Conservation (phyloP, 2,797 vertebrate genomes). For the Pygocentrus nattereri region DNA sequence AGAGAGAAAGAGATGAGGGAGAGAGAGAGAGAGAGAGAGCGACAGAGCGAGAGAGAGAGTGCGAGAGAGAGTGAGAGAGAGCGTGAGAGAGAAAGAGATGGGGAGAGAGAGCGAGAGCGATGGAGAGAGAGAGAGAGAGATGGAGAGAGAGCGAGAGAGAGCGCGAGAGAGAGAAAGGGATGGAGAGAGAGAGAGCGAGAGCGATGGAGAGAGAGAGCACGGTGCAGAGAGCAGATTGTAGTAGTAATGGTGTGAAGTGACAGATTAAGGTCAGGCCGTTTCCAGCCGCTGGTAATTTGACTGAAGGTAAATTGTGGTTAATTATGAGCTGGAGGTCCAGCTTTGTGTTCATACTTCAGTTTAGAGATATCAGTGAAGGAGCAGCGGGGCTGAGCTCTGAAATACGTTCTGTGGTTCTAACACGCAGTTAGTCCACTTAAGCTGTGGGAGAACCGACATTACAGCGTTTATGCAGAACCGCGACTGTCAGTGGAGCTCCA, state of each 20-base stretch:
- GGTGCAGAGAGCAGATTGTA: neutral
- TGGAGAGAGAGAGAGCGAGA: too few relatives aligned
- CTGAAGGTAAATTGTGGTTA: slow-evolving; percentile 17
- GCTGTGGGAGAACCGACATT: too few relatives aligned
- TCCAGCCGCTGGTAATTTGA: slow-evolving; percentile 34
- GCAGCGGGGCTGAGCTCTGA: neutral
- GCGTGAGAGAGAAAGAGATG: neutral
- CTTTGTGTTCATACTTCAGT: neutral
- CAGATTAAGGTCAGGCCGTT: slow-evolving; percentile 33
- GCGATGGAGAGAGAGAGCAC: neutral
- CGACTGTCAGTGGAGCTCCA: too few relatives aligned
- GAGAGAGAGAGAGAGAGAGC: too few relatives aligned
- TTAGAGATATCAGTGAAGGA: too few relatives aligned
- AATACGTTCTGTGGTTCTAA: neutral
- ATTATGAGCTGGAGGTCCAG: neutral
- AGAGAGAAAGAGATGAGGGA: too few relatives aligned
- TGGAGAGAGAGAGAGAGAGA: too few relatives aligned
- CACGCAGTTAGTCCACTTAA: too few relatives aligned
- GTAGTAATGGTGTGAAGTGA: slow-evolving; percentile 30
- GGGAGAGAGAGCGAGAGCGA: neutral
- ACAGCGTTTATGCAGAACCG: too few relatives aligned
- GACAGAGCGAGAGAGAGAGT: neutral
- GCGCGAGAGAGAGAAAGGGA: too few relatives aligned
- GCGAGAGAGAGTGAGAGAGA: too few relatives aligned
- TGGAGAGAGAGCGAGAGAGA: neutral